Conservation (phyloP, 2,888 invertebrate genomes). For the Molanna angustata region DNA sequence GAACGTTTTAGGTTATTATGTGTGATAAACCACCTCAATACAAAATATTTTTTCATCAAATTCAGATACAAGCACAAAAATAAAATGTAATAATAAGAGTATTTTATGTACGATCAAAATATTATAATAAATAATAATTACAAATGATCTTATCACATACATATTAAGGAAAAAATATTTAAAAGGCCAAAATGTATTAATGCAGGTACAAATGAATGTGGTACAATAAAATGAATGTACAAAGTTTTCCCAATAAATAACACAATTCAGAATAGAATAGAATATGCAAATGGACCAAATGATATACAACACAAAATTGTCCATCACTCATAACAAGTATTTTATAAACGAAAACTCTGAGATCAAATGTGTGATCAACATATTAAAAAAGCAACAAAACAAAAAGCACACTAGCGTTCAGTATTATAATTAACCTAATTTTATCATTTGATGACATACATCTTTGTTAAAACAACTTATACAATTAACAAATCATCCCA, state of each 20-base stretch:
- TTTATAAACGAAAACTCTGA: conserved; percentile 27
- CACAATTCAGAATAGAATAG: no score
- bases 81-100: not conserved
- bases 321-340: conserved; percentile 15
- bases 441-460: conserved; percentile 1
- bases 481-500: conserved; percentile 7
- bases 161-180: conserved; percentile 5
- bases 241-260: no score
- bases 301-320: no score
- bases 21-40: no score
- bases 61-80: no score
- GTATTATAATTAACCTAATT: conserved; percentile 26
- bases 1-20: no score
- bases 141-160: conserved; percentile 8
- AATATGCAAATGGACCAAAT: no score
- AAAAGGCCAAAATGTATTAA: conserved; percentile 4
- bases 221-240: no score
- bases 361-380: conserved; percentile 31
- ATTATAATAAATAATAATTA: conserved; percentile 9
- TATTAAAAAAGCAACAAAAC: conserved; percentile 30
- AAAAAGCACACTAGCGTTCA: conserved; percentile 31
- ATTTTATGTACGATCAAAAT: not conserved
- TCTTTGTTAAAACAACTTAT: conserved; percentile 7
- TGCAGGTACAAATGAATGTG: conserved; percentile 14
- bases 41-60: no score